These are phyloP conservation scores for Tetropium fuscum DNA, from an alignment of 2,888 invertebrate species.

Conservation along the genomic window DNA sequence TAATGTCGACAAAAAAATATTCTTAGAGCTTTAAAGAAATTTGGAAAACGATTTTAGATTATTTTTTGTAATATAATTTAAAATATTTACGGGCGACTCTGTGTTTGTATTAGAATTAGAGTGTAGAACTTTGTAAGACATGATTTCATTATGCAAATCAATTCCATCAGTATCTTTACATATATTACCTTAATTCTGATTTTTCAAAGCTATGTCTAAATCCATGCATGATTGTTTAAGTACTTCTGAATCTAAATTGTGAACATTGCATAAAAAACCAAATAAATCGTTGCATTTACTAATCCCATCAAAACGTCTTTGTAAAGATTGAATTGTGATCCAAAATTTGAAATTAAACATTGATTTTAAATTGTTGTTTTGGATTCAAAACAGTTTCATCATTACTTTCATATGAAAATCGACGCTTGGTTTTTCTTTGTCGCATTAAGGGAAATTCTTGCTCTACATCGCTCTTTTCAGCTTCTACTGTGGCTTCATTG, in stretches of 20 bases:
- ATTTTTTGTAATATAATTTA: conserved; percentile 16
- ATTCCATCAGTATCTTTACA: background rate
- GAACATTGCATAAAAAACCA: no score
- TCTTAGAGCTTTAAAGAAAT: conserved; percentile 4
- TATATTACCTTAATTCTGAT: background rate
- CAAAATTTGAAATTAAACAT: background rate
- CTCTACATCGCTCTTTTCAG: background rate
- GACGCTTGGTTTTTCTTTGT: background rate
- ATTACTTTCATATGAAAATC: background rate
- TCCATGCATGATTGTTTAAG: background rate
- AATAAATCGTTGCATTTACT: background rate
- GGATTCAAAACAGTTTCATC: background rate
- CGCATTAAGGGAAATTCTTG: background rate
- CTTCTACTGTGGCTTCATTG: conserved; percentile 3
- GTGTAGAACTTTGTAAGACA: conserved; percentile 16
- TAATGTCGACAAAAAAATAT: no score
- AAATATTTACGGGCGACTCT: conserved; percentile 12
- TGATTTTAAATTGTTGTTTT: background rate
- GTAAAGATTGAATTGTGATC: background rate
- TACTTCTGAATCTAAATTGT: background rate
- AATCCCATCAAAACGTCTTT: background rate
- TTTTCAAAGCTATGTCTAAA: background rate
- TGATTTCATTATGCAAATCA: conserved; percentile 7
- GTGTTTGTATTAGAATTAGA: conserved; percentile 3
- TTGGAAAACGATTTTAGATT: background rate